Percentiles rank a stretch among this genome's conserved stretches.
Evolutionary conservation across 2,888 invertebrate species (phyloP).

Genomic region (Sminthurides aquaticus): DNA sequence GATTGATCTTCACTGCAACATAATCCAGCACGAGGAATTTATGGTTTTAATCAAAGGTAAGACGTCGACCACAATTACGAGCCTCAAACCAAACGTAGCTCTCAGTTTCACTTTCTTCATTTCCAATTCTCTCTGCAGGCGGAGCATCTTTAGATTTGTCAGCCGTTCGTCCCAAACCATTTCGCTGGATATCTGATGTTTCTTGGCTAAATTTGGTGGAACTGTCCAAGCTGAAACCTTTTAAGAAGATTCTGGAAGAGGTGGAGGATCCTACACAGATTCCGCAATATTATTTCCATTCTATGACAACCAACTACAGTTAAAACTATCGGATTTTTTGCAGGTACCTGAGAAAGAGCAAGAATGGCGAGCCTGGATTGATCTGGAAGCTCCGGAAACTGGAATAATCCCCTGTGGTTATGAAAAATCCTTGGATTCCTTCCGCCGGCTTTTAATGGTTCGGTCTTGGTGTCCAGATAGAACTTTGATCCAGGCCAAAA

Average conservation of each 20-base stretch:
- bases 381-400: conserved; percentile 85
- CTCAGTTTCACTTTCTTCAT: background rate
- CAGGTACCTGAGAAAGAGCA: conserved; percentile 74
- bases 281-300: too few species aligned
- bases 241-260: conserved; percentile 68
- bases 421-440: conserved; percentile 74
- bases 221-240: conserved; percentile 74
- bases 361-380: conserved; percentile 85
- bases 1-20: conserved; percentile 75
- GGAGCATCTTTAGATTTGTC: conserved; percentile 90
- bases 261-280: too few species aligned
- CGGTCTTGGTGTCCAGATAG: conserved; percentile 93
- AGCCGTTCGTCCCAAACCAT: conserved; percentile 85
- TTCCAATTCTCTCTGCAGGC: conserved; percentile 47
- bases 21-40: conserved; percentile 83
- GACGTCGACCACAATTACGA: too few species aligned
- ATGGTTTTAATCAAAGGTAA: conserved; percentile 83
- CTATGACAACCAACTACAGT: too few species aligned
- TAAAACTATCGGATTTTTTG: too few species aligned
- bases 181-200: conserved; percentile 88
- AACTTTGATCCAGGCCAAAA: conserved; percentile 84
- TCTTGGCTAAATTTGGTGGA: conserved; percentile 94
- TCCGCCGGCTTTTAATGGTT: conserved; percentile 73
- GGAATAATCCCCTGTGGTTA: conserved; percentile 86
- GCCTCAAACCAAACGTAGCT: background rate